These are phyloP conservation scores for Poecilus cupreus DNA, from an alignment of 2,888 invertebrate genomes.

Conservation along the genomic window DNA sequence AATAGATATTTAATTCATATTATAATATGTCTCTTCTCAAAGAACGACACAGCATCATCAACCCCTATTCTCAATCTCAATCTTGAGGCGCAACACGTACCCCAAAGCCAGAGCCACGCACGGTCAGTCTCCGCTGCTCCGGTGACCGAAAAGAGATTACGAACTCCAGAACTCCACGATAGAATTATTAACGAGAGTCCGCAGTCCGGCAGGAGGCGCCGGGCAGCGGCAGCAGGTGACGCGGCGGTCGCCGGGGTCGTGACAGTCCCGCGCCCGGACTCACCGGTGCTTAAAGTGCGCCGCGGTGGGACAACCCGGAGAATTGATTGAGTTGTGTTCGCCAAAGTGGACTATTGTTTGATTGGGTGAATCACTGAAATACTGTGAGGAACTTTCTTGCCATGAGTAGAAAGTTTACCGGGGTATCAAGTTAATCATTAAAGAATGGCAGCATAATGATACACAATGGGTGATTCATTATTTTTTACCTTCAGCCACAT, in stretches of 20 bases:
- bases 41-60: no score
- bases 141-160: slow-evolving; percentile 31
- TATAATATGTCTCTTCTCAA: no score
- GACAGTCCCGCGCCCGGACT: not conserved
- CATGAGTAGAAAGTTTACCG: no score
- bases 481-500: no score
- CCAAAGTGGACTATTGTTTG: not conserved
- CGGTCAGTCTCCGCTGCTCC: not conserved
- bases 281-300: not conserved
- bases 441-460: no score
- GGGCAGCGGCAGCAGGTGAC: not conserved
- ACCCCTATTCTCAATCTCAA: not conserved
- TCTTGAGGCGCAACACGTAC: not conserved
- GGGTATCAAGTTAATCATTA: no score
- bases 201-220: not conserved
- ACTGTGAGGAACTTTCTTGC: no score
- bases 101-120: not conserved
- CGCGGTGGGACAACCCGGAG: not conserved
- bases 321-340: slow-evolving; percentile 28
- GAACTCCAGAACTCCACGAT: slow-evolving; percentile 12
- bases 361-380: not conserved
- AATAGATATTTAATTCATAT: no score
- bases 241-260: not conserved
- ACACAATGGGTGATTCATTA: no score
- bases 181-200: slow-evolving; percentile 34